A percentile compares a stretch with the other conserved stretches of the same genome.
Evolutionary conservation across 2,113 vertebrate species (phyloP).

Genomic region (Cyanistes caeruleus): DNA sequence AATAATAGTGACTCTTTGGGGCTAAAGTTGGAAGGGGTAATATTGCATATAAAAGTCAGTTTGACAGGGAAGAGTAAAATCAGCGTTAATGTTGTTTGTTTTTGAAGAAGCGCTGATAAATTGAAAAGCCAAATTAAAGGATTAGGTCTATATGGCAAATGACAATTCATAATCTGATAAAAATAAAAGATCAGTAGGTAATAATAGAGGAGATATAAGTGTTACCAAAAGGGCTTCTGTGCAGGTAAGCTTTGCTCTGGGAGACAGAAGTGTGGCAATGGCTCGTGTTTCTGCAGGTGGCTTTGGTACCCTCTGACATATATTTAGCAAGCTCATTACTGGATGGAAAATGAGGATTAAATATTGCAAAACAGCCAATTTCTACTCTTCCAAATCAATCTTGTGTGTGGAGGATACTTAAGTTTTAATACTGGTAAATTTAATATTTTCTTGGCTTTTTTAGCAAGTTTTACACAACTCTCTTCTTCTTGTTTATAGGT

Average conservation of each 20-base stretch:
- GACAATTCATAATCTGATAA: not conserved
- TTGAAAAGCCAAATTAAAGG: not conserved
- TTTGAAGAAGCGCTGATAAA: not conserved
- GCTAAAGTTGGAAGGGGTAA: not conserved
- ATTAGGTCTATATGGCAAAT: not conserved
- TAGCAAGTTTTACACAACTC: not conserved
- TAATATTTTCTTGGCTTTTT: not conserved
- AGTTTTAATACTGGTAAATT: not conserved
- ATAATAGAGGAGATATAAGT: not conserved
- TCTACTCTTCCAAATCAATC: not conserved
- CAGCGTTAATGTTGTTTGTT: no score
- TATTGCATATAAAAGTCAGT: not conserved
- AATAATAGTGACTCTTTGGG: not conserved
- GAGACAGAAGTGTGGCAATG: not conserved
- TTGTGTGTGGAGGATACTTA: not conserved
- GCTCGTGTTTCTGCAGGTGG: not conserved
- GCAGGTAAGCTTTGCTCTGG: not conserved
- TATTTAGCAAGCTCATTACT: not conserved
- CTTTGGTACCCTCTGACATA: not conserved
- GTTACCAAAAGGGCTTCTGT: not conserved
- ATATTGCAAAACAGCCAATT: not conserved
- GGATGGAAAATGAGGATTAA: not conserved
- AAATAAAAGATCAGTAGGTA: not conserved
- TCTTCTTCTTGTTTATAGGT: not conserved
- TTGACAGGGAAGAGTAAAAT: not conserved